Base-by-base conservation (phyloP, 1,140 invertebrate genomes). In the Brachionus sp. region DNA sequence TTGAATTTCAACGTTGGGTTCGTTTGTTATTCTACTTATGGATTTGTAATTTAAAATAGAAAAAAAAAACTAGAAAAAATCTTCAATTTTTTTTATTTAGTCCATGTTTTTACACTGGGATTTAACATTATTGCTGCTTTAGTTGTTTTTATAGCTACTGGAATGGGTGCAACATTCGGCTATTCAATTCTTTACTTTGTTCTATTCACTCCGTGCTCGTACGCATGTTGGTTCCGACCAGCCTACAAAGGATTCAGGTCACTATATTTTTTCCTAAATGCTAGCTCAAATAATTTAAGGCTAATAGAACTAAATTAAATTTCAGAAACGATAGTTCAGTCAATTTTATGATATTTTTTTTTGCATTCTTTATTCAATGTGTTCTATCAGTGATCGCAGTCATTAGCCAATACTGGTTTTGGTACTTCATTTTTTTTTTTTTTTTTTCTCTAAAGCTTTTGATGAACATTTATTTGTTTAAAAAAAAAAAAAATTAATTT, bases 341-440 rank as follows among this genome's bases (percentile, higher is more conserved):
- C 90, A 97, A 97, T 88, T 98, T 98, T 87, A 97, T 98, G 95
- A 94, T 97, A n/a, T 98, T 96, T 90, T 98, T 98, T 91, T 96
- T 98, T 86, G 93, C 97, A 84, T 97, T 97, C 89, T 95, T 96
- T 90, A 95, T 96, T 90, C 96, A 98, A 92, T 93, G 94, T 85
- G 90, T 96, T 33, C 92, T 96, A 62, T 93, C 93, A 16, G 87
- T 93, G 62, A 91, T 96, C 44, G 94, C 96, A 89, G 91, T 93
- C 19, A 92, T 83, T 12, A 57, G 80, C 42, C 13, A 68, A n/a
- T 13, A 42, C 10, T 66, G 80, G 77, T 80, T 80, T 66, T 80
- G 77, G 77, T 80, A 80, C 75, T 77, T 5, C 53, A 10, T 78
- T 37, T 78, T 50, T 29, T 78, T 42, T 33, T 6, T 50, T 50